Evolutionary conservation across 2,888 invertebrate species (phyloP).

Genomic region (Coronaproctus castanopsis): DNA sequence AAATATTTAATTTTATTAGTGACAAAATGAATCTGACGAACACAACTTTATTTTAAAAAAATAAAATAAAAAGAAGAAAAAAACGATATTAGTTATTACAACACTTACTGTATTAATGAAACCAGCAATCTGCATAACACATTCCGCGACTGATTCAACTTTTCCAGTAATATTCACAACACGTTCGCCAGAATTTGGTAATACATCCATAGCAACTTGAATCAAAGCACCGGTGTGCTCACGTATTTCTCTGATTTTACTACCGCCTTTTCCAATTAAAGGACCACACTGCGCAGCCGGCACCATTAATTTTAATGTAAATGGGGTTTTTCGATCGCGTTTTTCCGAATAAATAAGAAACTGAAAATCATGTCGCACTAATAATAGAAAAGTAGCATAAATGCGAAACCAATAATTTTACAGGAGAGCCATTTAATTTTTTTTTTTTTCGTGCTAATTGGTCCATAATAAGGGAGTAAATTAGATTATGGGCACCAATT

Average conservation of each 20-base stretch:
- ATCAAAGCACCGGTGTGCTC: conserved; percentile 86
- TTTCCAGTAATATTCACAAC: conserved; percentile 96
- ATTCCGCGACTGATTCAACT: conserved; percentile 93
- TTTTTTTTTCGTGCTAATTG: too few species aligned
- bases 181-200: conserved; percentile 95
- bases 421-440: too few species aligned
- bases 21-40: too few species aligned
- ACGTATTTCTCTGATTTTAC: conserved; percentile 98
- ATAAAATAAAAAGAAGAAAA: background rate
- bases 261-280: conserved; percentile 96
- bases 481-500: too few species aligned
- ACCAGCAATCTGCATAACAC: conserved; percentile 74
- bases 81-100: background rate
- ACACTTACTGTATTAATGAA: background rate
- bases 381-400: too few species aligned
- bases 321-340: background rate
- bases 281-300: conserved; percentile 99
- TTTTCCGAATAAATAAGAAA: background rate
- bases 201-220: conserved; percentile 95
- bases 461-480: too few species aligned
- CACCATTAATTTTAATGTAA: conserved; percentile 67
- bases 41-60: too few species aligned
- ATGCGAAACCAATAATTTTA: too few species aligned
- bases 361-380: background rate
- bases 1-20: too few species aligned